Base-by-base conservation (phyloP, 2,797 vertebrate genomes). In the Muraenolepis orangiensis region DNA sequence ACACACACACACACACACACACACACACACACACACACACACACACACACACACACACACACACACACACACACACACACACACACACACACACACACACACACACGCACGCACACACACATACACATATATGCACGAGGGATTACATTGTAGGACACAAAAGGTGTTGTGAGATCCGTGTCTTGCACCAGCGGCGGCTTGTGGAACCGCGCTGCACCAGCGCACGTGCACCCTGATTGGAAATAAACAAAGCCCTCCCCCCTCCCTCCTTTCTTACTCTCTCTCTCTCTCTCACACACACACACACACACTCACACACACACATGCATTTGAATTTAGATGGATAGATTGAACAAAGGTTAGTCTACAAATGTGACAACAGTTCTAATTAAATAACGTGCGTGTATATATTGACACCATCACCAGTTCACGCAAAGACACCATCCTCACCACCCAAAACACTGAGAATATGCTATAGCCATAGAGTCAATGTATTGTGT, bases 31-130 rank as follows among this genome's bases (percentile, higher is more conserved):
- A 70, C 31, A 76, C 36, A n/a, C 51, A 8, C 51, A 8, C 51
- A 61, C 51, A 61, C 75, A 79, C 75, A 78, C 81, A 88, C 80
- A 83, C 82, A 70, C 29, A 75, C 38, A 69, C 40, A 69, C 46
- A 73, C 79, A 78, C 72, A 26, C 66, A 78, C 28, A 73, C 68
- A 68, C 34, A 78, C 72, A 81, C 42, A 23, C 69, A 69, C 32
- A 76, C 38, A 72, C 77, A 77, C 40, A 66, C 51, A 66, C n/a
- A 38, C 12, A 73, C 29, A 4, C 66, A 29, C 23, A 8, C 66
- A 38, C 68, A 34, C 32, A 78, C 28, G 73, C 67, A 67, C 32
- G 76, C 71, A 81, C 38, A 26, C 69, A 70, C 31, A 76, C 36
- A n/a, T n/a, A n/a, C n/a, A n/a, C n/a, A n/a, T n/a, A n/a, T n/a